These are phyloP conservation scores for Cirrhinus mrigala DNA, from an alignment of 2,797 vertebrate genomes.

Conservation along the genomic window DNA sequence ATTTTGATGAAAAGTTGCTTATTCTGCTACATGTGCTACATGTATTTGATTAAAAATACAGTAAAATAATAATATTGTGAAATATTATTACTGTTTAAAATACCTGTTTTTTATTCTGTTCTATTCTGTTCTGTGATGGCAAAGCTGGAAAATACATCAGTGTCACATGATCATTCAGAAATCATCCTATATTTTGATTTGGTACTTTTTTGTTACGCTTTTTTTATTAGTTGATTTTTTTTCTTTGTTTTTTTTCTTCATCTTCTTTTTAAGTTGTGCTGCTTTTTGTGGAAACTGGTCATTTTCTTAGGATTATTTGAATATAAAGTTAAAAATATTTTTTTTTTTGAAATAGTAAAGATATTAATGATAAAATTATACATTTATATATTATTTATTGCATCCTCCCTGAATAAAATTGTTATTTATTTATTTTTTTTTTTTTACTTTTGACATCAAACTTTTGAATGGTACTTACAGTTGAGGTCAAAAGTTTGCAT, in stretches of 20 bases:
- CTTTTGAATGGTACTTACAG: background rate
- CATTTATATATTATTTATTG: background rate
- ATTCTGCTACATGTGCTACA: no score
- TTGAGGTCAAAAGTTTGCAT: no score
- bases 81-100: no score
- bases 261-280: background rate
- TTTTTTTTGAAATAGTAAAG: background rate
- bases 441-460: no score
- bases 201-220: background rate
- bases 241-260: no score
- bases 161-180: background rate
- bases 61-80: no score
- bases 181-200: background rate
- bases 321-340: background rate
- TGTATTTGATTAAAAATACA: no score
- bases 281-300: background rate
- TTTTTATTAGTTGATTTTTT: no score
- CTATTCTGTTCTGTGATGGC: background rate
- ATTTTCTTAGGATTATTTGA: background rate
- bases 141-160: background rate
- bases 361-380: background rate
- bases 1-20: no score
- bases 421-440: no score
- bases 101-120: no score
- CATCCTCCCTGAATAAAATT: background rate